Conservation (phyloP, 2,888 invertebrate species). For the Sarcophaga variegata region DNA sequence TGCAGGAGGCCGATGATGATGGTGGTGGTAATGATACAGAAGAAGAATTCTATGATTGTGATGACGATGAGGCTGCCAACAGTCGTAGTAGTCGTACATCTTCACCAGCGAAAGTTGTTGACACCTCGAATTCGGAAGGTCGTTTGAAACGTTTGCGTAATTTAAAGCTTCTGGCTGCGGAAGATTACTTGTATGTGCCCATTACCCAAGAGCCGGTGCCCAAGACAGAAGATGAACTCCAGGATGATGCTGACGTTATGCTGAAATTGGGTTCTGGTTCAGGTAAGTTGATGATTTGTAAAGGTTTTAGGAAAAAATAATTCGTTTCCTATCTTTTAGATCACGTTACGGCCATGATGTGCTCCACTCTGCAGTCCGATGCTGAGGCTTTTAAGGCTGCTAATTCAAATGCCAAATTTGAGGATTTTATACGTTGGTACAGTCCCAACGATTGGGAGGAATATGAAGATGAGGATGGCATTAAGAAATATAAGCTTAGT, state of each 20-base stretch:
- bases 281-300: conserved; percentile 71
- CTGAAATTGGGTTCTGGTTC: conserved; percentile 93
- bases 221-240: conserved; percentile 98
- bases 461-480: conserved; percentile 77
- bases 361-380: conserved; percentile 96
- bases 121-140: conserved; percentile 84
- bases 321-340: conserved; percentile 84
- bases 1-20: conserved; percentile 36
- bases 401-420: conserved; percentile 94
- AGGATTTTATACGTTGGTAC: conserved; percentile 99
- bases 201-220: conserved; percentile 96
- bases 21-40: conserved; percentile 71
- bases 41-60: conserved; percentile 93
- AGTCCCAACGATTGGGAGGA: conserved; percentile 97
- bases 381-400: conserved; percentile 99
- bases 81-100: conserved; percentile 22
- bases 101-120: conserved; percentile 26
- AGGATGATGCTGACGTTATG: conserved; percentile 95
- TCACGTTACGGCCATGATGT: conserved; percentile 94
- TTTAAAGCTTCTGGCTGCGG: conserved; percentile 86
- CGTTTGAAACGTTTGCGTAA: conserved; percentile 87
- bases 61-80: conserved; percentile 81
- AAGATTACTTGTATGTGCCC: conserved; percentile 90
- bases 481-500: conserved; percentile 84
- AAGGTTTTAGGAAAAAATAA: no score